Conservation (phyloP, 2,113 vertebrate species). For the Forbesichthys papilliferus region DNA sequence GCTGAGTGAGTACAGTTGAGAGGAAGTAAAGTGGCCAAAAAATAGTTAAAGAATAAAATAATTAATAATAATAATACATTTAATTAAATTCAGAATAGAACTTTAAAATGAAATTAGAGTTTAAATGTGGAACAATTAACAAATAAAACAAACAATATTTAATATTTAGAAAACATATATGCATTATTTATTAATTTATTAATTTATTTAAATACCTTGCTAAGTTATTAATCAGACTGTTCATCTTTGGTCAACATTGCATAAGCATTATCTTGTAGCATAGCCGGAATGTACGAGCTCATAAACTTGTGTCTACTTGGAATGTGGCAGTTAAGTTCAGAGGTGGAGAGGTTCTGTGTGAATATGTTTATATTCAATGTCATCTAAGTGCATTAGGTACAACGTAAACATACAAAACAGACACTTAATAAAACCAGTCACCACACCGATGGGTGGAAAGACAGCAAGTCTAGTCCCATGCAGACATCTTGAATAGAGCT, state of each 20-base stretch:
- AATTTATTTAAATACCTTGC: too few relatives aligned
- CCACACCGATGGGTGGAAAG: conserved; percentile 34
- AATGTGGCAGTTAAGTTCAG: conserved; percentile 64
- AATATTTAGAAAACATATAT: too few relatives aligned
- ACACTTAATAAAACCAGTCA: conserved; percentile 62
- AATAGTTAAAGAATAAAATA: too few relatives aligned
- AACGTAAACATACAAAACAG: conserved; percentile 69
- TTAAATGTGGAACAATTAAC: too few relatives aligned
- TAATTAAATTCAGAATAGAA: too few relatives aligned
- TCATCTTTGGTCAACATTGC: not conserved
- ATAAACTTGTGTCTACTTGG: conserved; percentile 60
- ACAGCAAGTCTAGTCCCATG: conserved; percentile 13
- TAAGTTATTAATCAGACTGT: too few relatives aligned
- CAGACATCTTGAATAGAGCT: conserved; percentile 21
- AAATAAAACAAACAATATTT: too few relatives aligned
- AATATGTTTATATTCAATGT: conserved; percentile 72
- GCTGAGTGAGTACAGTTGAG: not conserved
- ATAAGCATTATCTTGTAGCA: conserved; percentile 22
- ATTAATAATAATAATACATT: too few relatives aligned
- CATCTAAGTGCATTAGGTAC: conserved; percentile 69
- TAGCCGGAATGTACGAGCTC: conserved; percentile 51
- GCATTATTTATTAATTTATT: too few relatives aligned
- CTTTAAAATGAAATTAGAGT: too few relatives aligned
- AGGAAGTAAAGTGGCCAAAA: not conserved
- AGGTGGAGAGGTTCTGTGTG: conserved; percentile 59